Evolutionary conservation across 2,888 invertebrate genomes (phyloP).

Genomic region (Acanthacorydalis orientalis): DNA sequence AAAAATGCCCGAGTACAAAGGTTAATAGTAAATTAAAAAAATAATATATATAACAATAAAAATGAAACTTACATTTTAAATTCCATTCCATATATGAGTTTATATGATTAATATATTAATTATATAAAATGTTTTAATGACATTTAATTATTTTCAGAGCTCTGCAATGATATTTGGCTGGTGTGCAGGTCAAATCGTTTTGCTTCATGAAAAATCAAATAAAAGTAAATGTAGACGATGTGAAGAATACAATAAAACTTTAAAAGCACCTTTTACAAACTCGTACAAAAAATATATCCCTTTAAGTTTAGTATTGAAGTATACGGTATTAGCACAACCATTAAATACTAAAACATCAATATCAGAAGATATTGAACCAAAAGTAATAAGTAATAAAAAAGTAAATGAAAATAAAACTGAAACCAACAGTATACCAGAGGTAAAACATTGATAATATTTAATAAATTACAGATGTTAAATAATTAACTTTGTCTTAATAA

Average conservation of each 20-base stretch:
- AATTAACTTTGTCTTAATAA: neutral
- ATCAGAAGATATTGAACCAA: neutral
- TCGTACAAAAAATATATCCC: neutral
- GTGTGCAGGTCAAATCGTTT: conserved; percentile 40
- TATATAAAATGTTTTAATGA: neutral
- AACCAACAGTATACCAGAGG: neutral
- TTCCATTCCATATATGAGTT: too few relatives aligned
- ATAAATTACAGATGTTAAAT: neutral
- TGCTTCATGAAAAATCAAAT: conserved; percentile 17
- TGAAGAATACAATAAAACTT: neutral
- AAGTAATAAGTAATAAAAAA: neutral
- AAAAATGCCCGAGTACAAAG: too few relatives aligned
- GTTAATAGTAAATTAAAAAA: too few relatives aligned
- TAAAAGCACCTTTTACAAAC: conserved; percentile 1
- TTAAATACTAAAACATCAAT: neutral
- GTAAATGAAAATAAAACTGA: neutral
- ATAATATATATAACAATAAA: too few relatives aligned
- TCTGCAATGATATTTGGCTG: conserved; percentile 42
- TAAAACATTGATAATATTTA: neutral
- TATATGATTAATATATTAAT: too few relatives aligned
- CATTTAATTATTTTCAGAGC: conserved; percentile 29
- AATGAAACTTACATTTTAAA: too few relatives aligned
- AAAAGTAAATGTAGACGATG: conserved; percentile 10
- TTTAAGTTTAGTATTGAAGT: neutral
- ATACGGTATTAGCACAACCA: conserved; percentile 6